These are phyloP conservation scores for Latrodectus elegans DNA, from an alignment of 2,888 invertebrate species.

Conservation along the genomic window DNA sequence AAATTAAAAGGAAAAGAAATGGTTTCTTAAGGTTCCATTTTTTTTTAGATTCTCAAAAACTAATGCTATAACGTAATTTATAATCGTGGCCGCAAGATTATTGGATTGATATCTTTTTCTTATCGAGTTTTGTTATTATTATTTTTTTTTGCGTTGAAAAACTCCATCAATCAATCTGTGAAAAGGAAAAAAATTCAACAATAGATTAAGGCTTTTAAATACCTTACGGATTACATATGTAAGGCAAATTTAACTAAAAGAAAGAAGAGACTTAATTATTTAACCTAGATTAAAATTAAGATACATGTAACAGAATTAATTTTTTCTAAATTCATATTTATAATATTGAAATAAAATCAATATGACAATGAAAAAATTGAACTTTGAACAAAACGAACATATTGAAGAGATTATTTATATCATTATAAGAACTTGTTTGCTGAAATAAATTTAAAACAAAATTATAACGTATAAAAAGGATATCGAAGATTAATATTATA, in stretches of 20 bases:
- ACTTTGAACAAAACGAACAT: too few relatives aligned
- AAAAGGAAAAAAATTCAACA: not conserved
- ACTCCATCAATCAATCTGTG: not conserved
- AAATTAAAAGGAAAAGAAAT: too few relatives aligned
- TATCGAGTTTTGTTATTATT: conserved; percentile 34
- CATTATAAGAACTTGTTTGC: too few relatives aligned
- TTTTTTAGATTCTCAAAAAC: not conserved
- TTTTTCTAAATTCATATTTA: too few relatives aligned
- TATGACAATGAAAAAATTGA: not conserved
- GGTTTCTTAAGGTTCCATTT: not conserved
- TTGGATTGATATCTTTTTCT: conserved; percentile 52
- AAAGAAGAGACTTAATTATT: not conserved
- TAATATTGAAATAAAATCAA: not conserved
- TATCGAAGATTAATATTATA: too few relatives aligned
- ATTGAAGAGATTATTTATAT: too few relatives aligned
- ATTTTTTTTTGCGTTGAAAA: not conserved
- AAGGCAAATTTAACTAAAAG: not conserved
- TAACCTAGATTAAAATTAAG: not conserved
- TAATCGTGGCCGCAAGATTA: conserved; percentile 48
- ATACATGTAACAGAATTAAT: too few relatives aligned
- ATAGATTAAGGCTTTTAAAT: not conserved
- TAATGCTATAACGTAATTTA: conserved; percentile 40
- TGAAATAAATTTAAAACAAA: too few relatives aligned
- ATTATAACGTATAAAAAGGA: too few relatives aligned
- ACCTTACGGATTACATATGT: not conserved